Conservation (phyloP, 2,113 vertebrate genomes). For the Chionodraco myersi region DNA sequence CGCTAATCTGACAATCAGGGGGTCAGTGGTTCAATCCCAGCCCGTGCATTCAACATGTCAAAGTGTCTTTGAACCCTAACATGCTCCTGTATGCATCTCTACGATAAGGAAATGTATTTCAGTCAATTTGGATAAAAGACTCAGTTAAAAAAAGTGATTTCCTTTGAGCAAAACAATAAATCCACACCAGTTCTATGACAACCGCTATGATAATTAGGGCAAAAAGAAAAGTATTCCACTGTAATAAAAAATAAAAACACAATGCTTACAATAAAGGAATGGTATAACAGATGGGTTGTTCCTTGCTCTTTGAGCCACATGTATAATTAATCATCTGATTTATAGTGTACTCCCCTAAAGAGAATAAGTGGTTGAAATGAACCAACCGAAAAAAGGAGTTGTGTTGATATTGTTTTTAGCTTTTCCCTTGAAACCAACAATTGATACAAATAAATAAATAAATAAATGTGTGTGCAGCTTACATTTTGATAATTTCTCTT, state of each 20-base stretch:
- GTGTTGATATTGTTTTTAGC: not conserved
- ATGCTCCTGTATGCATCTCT: too few relatives aligned
- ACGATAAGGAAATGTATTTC: too few relatives aligned
- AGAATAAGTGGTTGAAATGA: not conserved
- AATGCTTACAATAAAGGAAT: not conserved
- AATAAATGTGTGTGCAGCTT: not conserved
- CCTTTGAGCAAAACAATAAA: not conserved
- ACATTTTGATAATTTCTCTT: slow-evolving; percentile 16
- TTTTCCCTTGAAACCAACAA: not conserved
- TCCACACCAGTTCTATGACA: not conserved
- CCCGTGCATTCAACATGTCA: too few relatives aligned
- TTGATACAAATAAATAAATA: not conserved
- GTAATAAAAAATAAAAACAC: not conserved
- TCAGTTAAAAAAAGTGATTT: too few relatives aligned
- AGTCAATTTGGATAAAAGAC: too few relatives aligned
- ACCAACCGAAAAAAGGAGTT: not conserved
- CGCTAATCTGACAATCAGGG: too few relatives aligned
- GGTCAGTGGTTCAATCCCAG: too few relatives aligned
- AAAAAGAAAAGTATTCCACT: not conserved
- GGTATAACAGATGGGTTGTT: not conserved
- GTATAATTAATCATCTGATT: not conserved
- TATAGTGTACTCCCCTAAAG: not conserved
- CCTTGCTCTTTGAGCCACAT: not conserved
- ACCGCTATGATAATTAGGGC: not conserved
- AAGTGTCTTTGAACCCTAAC: too few relatives aligned